Conservation (phyloP, 2,888 invertebrate species). For the Malachius bipustulatus region DNA sequence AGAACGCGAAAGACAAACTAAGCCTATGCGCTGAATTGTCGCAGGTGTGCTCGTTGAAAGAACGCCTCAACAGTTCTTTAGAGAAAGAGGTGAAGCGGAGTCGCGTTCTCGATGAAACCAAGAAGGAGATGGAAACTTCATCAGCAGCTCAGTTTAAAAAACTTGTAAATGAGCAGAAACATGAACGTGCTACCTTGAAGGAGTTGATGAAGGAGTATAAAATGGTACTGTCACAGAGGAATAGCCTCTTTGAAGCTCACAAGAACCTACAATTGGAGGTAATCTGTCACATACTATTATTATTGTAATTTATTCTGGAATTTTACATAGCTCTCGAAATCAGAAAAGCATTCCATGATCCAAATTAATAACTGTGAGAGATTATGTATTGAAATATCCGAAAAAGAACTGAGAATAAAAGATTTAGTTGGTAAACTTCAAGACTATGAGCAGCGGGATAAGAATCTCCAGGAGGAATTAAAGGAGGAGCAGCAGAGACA, state of each 20-base stretch:
- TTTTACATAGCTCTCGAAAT: slow-evolving; percentile 11
- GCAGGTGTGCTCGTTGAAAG: slow-evolving; percentile 29
- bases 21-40: slow-evolving; percentile 31
- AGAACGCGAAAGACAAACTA: slow-evolving; percentile 30
- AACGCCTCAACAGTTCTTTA: slow-evolving; percentile 26
- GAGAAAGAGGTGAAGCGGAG: slow-evolving; percentile 27
- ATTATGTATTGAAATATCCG: slow-evolving; percentile 1
- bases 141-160: slow-evolving; percentile 25
- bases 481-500: slow-evolving; percentile 17
- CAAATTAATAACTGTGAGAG: slow-evolving; percentile 7
- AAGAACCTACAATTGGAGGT: slow-evolving; percentile 22
- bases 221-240: slow-evolving; percentile 23
- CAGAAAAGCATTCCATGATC: slow-evolving; percentile 6
- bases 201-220: slow-evolving; percentile 27
- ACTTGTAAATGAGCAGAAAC: slow-evolving; percentile 28
- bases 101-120: slow-evolving; percentile 24
- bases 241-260: slow-evolving; percentile 22
- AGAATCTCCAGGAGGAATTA: slow-evolving; percentile 17
- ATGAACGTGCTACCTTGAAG: slow-evolving; percentile 26
- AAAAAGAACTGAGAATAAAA: slow-evolving; percentile 12
- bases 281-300: too few relatives aligned
- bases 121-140: slow-evolving; percentile 24
- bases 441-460: slow-evolving; percentile 13
- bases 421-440: slow-evolving; percentile 14
- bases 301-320: slow-evolving; percentile 4